Conservation (phyloP, 1,140 invertebrate species). For the Aphidius ervi region DNA sequence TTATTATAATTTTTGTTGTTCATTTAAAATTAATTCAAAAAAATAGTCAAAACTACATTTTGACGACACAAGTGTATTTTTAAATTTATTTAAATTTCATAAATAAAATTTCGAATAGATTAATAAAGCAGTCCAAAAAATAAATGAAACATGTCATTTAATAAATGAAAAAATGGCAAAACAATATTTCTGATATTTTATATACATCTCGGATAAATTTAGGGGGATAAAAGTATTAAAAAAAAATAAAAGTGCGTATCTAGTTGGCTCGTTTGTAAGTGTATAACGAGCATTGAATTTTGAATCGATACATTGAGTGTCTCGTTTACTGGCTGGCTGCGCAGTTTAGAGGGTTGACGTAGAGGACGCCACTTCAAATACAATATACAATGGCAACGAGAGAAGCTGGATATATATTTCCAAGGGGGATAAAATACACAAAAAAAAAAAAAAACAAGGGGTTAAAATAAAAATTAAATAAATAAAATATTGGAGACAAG, state of each 20-base stretch:
- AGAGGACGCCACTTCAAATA: conserved; percentile 23
- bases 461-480: conserved; percentile 3
- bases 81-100: too few species aligned
- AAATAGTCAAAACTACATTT: too few species aligned
- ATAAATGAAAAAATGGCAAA: too few species aligned
- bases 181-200: background rate
- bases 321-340: conserved; percentile 15
- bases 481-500: background rate
- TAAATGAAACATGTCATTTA: too few species aligned
- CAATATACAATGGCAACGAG: background rate
- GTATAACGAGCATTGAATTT: conserved; percentile 26
- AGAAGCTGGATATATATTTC: too few species aligned
- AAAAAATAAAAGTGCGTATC: conserved; percentile 3
- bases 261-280: conserved; percentile 8
- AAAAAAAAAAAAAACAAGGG: background rate
- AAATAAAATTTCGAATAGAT: too few species aligned
- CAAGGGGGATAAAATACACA: background rate
- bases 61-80: too few species aligned
- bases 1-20: too few species aligned
- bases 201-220: background rate
- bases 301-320: conserved; percentile 25
- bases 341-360: conserved; percentile 8
- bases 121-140: too few species aligned
- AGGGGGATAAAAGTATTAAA: background rate
- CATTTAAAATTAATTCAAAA: too few species aligned